A percentile compares a stretch with the other conserved stretches of the same genome.
These are phyloP conservation scores for Unio delphinus DNA, from an alignment of 2,888 invertebrate genomes.

Conservation along the genomic window DNA sequence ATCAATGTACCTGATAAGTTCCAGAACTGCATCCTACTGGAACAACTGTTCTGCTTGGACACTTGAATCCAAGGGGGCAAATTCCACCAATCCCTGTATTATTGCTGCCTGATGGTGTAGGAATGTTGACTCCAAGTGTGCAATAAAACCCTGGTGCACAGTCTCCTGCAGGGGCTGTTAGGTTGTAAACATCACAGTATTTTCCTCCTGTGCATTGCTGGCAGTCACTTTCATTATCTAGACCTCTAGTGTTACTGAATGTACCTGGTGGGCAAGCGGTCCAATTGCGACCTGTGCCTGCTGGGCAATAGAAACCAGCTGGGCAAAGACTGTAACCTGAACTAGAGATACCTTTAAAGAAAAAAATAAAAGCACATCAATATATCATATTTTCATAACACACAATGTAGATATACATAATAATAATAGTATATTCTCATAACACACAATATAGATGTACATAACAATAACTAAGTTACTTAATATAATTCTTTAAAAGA, in stretches of 20 bases:
- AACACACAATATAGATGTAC: too few species aligned
- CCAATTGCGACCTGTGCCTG: constrained; percentile 65
- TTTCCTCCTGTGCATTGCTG: constrained; percentile 57
- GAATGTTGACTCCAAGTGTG: constrained; percentile 59
- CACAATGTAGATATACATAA: too few species aligned
- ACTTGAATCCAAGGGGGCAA: constrained; percentile 63
- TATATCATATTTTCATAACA: too few species aligned
- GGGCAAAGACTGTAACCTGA: constrained; percentile 64
- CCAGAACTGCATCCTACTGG: constrained; percentile 64
- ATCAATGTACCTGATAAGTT: constrained; percentile 61
- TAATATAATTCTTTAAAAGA: too few species aligned
- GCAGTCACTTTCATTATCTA: constrained; percentile 48
- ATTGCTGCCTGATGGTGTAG: constrained; percentile 58
- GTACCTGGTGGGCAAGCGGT: constrained; percentile 64
- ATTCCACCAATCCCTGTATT: constrained; percentile 67
- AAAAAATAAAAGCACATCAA: too few species aligned
- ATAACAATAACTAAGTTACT: too few species aligned
- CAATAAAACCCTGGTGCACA: constrained; percentile 67
- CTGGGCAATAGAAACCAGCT: constrained; percentile 64
- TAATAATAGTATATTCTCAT: too few species aligned
- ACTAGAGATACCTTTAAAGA: constrained; percentile 53
- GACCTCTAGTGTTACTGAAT: constrained; percentile 62
- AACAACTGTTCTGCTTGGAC: constrained; percentile 54
- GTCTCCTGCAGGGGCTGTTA: constrained; percentile 58
- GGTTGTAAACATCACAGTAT: constrained; percentile 61